Conservation (phyloP, 2,888 invertebrate genomes). For the Patella pellucida region DNA sequence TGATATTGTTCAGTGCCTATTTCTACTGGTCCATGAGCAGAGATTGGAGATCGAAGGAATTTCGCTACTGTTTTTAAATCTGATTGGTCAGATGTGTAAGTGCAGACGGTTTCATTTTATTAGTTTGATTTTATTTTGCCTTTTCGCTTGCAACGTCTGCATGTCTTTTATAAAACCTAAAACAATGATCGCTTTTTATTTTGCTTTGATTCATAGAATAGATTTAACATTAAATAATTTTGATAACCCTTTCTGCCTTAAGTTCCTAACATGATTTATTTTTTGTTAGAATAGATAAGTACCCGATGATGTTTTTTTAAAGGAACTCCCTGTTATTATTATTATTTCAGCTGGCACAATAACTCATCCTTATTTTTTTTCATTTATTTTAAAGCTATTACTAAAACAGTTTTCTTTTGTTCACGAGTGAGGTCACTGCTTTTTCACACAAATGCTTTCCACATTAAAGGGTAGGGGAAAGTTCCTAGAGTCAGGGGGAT, state of each 20-base stretch:
- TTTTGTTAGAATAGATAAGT: neutral
- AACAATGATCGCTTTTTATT: neutral
- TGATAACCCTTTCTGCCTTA: no score
- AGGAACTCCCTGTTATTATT: no score
- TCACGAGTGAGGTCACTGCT: no score
- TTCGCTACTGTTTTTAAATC: slow-evolving; percentile 41
- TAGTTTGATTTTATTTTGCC: neutral
- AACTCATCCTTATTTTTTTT: no score
- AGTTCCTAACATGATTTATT: no score
- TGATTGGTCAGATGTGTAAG: slow-evolving; percentile 11
- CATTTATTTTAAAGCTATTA: no score
- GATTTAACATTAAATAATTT: neutral
- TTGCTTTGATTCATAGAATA: neutral
- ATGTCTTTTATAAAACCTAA: neutral
- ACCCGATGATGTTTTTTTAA: neutral
- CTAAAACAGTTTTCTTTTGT: no score
- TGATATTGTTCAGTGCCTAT: slow-evolving; percentile 47
- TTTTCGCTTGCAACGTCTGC: slow-evolving; percentile 1
- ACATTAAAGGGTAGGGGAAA: no score
- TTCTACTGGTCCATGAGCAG: slow-evolving; percentile 54
- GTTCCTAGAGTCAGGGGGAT: no score
- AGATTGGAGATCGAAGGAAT: slow-evolving; percentile 51
- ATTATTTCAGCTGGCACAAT: no score
- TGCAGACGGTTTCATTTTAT: slow-evolving; percentile 7
- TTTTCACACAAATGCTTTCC: no score